A percentile compares a stretch with the other conserved stretches of the same genome.
These are phyloP conservation scores for Schizothorax lantsangensis DNA, from an alignment of 2,797 vertebrate genomes.

Conservation along the genomic window DNA sequence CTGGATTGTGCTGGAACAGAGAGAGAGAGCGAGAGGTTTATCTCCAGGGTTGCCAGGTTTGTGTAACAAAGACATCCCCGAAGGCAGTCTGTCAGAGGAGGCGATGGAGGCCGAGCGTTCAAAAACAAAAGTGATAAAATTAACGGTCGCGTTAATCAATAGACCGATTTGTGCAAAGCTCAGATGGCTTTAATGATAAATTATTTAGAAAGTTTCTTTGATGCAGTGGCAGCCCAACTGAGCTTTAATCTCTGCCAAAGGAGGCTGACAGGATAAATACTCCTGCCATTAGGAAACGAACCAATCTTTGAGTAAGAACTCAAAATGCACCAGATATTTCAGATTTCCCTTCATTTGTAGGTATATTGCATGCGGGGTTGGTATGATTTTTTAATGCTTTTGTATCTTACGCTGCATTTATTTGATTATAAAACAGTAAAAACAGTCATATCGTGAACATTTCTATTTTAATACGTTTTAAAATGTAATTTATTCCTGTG, in stretches of 20 bases:
- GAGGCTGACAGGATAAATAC: not conserved
- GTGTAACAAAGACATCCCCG: slow-evolving; percentile 2
- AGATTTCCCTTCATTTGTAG: not conserved
- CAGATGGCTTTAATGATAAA: not conserved
- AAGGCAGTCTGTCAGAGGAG: not conserved
- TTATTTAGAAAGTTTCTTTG: not conserved
- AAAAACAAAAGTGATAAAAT: not conserved
- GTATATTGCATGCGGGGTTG: not conserved
- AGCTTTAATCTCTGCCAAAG: not conserved
- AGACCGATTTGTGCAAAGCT: not conserved
- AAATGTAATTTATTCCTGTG: not conserved
- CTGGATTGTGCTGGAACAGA: slow-evolving; percentile 43
- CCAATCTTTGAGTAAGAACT: no score
- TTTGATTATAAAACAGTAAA: not conserved
- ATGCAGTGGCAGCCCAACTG: not conserved
- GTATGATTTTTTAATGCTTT: not conserved
- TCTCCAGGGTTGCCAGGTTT: slow-evolving; percentile 12
- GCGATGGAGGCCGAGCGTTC: not conserved
- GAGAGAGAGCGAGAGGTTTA: slow-evolving; percentile 29
- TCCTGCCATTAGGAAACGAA: not conserved
- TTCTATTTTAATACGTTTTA: not conserved
- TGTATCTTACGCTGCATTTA: not conserved
- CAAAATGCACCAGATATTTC: not conserved
- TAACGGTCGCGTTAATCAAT: not conserved
- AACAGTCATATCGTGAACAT: no score